Evolutionary conservation across 1,140 invertebrate genomes (phyloP), one percentile per base, ranked within the genome.

Genomic region (Philopotamus ludificatus): DNA sequence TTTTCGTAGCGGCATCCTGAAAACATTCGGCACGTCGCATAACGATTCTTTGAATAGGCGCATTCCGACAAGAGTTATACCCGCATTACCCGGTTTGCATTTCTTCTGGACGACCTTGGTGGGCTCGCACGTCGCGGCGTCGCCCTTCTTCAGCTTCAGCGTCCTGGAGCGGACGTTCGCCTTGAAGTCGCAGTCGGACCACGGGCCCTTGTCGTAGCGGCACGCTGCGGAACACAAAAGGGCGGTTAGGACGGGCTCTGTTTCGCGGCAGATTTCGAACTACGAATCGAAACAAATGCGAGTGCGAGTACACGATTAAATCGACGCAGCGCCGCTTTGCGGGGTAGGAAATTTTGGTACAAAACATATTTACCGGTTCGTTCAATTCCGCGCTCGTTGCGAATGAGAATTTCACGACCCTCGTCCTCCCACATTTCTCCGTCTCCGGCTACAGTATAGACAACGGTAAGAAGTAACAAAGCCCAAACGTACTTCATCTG

Each of bases 31-130:
- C n/a, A n/a, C n/a, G n/a, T n/a, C n/a, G n/a, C n/a, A n/a, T n/a
- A n/a, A n/a, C n/a, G n/a, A n/a, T n/a, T n/a, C n/a, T n/a, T n/a
- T n/a, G n/a, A n/a, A n/a, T n/a, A n/a, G n/a, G n/a, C n/a, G n/a
- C n/a, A n/a, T n/a, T n/a, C n/a, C n/a, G n/a, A n/a, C n/a, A n/a
- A n/a, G n/a, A n/a, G n/a, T n/a, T 34, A 34, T 34, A 34, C 4
- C 12, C 12, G 28, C 12, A 34, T 51, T 53, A 92, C 91, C 89
- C 86, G 92, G 92, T 81, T 93, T 94, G 83, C 92, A 94, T 72
- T 93, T 93, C 80, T 93, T 93, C 75, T 91, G 86, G 68, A 94
- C 90, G n/a, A 85, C 91, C 79, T 92, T 93, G 25, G 87, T 89
- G 63, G 84, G 84, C 73, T 93, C 89, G 76, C 92, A 94, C 50